Evolutionary conservation across 2,113 vertebrate genomes (phyloP).

Genomic region (Jaculus jaculus): DNA sequence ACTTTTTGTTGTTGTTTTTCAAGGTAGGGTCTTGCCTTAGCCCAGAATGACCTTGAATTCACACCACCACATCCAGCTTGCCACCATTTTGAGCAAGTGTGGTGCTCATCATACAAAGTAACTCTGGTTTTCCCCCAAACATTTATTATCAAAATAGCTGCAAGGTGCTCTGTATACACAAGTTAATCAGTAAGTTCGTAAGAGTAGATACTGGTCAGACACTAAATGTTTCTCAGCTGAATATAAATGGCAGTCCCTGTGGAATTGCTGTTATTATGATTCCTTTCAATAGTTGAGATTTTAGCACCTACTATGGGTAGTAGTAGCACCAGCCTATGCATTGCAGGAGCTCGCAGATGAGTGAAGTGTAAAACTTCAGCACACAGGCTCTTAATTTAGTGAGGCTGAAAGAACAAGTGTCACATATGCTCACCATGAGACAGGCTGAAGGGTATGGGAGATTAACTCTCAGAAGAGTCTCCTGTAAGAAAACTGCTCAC

Average conservation of each 20-base stretch:
- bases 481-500: neutral
- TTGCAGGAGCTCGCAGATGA: neutral
- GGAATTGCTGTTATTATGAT: neutral
- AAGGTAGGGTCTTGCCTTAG: no score
- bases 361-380: neutral
- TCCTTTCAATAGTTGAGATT: neutral
- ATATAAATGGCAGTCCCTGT: neutral
- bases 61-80: no score
- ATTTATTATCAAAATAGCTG: neutral
- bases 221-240: neutral
- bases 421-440: neutral
- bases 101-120: neutral
- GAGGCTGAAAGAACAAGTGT: neutral
- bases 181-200: neutral
- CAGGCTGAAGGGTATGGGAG: neutral
- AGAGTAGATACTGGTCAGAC: neutral
- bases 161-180: neutral
- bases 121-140: neutral
- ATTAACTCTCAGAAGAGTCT: neutral
- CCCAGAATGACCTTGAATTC: no score
- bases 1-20: no score
- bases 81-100: conserved; percentile 7
- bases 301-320: no score
- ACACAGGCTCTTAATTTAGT: neutral
- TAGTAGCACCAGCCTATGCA: neutral